Evolutionary conservation across 2,797 vertebrate species (phyloP).

Genomic region (Hozukius guyotensis): DNA sequence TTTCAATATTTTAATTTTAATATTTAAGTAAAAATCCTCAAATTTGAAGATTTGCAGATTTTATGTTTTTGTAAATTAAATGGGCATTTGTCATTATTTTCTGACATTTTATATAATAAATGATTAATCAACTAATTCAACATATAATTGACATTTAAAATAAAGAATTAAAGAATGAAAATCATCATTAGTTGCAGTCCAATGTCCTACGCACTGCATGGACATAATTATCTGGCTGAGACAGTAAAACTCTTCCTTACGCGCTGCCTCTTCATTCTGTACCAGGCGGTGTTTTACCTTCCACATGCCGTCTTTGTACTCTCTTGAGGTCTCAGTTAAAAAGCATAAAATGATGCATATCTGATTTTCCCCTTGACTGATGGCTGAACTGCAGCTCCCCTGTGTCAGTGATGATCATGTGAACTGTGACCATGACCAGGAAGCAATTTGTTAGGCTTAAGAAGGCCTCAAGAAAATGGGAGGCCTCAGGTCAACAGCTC

Average conservation of each 20-base stretch:
- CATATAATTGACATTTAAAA: neutral
- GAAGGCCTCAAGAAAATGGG: slow-evolving; percentile 50
- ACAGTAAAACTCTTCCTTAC: neutral
- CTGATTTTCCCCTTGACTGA: slow-evolving; percentile 57
- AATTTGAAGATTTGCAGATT: too few relatives aligned
- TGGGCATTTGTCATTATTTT: too few relatives aligned
- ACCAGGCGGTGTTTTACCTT: neutral
- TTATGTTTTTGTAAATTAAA: too few relatives aligned
- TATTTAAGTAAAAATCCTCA: too few relatives aligned
- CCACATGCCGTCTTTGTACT: neutral
- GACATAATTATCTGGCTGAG: neutral
- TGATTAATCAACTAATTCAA: neutral
- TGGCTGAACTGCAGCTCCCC: slow-evolving; percentile 34
- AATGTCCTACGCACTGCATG: neutral
- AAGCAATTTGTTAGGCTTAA: slow-evolving; percentile 78
- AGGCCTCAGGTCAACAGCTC: slow-evolving; percentile 61
- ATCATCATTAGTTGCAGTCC: neutral
- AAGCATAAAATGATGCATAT: slow-evolving; percentile 35
- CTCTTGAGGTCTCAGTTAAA: slow-evolving; percentile 12
- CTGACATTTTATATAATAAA: neutral
- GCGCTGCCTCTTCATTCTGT: neutral
- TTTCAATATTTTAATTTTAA: too few relatives aligned
- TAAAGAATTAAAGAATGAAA: neutral
- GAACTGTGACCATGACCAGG: slow-evolving; percentile 77
- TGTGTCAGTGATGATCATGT: slow-evolving; percentile 59